Evolutionary conservation across 2,113 vertebrate genomes (phyloP), one percentile per base, ranked within the genome.

Genomic region (Chauna torquata): DNA sequence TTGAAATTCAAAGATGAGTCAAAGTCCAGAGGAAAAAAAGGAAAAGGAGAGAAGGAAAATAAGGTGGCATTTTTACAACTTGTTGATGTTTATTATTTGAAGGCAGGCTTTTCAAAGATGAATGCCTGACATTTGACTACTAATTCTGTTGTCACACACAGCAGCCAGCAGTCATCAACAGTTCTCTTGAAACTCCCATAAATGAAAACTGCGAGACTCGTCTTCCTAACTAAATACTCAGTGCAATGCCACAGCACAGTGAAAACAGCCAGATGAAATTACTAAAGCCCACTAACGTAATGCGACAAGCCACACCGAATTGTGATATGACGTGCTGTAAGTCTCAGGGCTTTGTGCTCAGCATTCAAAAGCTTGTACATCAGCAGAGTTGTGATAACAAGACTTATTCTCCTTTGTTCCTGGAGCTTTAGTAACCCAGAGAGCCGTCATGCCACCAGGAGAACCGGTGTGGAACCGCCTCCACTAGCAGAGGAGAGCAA

Each of bases 301-400:
- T 4, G 4, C 9, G 0, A 34, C 0, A 1, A 75, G 57, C 34
- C 52, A 11, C 61, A 8, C 5, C 1, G 47, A 69, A 30, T 9
- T 12, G 16, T 16, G 70, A 19, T 47, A 25, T 45, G 32, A 52
- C 52, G 47, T 57, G 72, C 64, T 2, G 0, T 36, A 72, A 93
- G 64, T 66, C 36, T 44, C 62, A 38, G 57, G 30, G 47, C 78
- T 94, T 86, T 90, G 45, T 79, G 74, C 18, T 75, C 86, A 61
- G 72, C 50, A 42, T 49, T 74, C 38, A 61, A 66, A 40, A 76
- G 52, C 19, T 58, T 9, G 8, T 57, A 16, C 36, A 45, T 40
- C 1, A 0, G 12, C 52, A 57, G 28, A 1, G 0, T 28, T 64
- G 30, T 49, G 62, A 55, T 90, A 72, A 85, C 20, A 65, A 15